Evolutionary conservation across 1,140 invertebrate species (phyloP).

Genomic region (Carcinoscorpius rotundicauda): DNA sequence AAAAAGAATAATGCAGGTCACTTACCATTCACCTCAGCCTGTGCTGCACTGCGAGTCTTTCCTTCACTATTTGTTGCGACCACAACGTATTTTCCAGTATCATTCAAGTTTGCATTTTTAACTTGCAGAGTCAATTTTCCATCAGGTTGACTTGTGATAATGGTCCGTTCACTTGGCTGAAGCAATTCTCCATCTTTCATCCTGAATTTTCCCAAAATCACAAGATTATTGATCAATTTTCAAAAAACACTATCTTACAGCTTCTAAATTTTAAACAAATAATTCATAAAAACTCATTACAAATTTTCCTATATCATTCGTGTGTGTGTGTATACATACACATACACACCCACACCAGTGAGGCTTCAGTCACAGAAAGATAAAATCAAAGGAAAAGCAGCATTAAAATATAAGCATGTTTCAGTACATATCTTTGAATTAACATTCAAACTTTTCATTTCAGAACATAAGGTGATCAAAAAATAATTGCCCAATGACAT

Average conservation of each 20-base stretch:
- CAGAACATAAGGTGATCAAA: too few relatives aligned
- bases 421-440: too few relatives aligned
- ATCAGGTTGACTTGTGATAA: slow-evolving; percentile 27
- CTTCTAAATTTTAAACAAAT: too few relatives aligned
- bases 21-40: slow-evolving; percentile 28
- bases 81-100: slow-evolving; percentile 35
- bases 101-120: slow-evolving; percentile 29
- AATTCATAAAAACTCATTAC: too few relatives aligned
- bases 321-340: too few relatives aligned
- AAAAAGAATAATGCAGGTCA: neutral
- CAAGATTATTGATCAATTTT: neutral
- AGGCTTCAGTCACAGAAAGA: too few relatives aligned
- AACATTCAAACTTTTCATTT: too few relatives aligned
- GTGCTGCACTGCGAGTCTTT: slow-evolving; percentile 29
- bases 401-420: too few relatives aligned
- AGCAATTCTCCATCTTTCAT: slow-evolving; percentile 20
- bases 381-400: too few relatives aligned
- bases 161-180: slow-evolving; percentile 15
- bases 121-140: slow-evolving; percentile 35
- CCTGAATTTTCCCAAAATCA: slow-evolving; percentile 5
- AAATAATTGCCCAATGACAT: too few relatives aligned
- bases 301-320: too few relatives aligned
- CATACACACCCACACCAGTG: too few relatives aligned
- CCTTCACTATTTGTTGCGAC: slow-evolving; percentile 35
- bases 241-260: neutral